phyloP scores from a whole-genome alignment of 2,113 vertebrate species.

The Petromus typicus region DNA sequence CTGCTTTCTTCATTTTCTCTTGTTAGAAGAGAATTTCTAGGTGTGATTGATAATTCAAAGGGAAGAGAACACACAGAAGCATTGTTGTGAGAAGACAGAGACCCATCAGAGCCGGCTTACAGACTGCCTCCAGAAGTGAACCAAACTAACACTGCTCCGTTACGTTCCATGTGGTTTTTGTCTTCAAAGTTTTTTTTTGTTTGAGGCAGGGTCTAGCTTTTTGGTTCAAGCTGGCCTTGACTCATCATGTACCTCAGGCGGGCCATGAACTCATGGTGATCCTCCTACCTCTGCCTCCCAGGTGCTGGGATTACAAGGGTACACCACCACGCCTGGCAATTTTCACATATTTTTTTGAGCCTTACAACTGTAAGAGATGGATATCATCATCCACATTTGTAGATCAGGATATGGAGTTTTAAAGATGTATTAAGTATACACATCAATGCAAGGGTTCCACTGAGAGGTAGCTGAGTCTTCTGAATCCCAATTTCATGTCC shows the following conservation, averaged over 20 bases:
- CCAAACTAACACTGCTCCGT: neutral
- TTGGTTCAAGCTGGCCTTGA: too few species aligned
- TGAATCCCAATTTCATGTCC: neutral
- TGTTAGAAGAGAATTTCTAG: neutral
- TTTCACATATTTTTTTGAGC: neutral
- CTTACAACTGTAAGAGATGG: neutral
- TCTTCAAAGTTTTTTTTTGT: neutral
- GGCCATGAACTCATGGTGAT: too few species aligned
- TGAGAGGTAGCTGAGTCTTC: neutral
- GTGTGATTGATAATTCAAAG: neutral
- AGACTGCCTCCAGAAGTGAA: neutral
- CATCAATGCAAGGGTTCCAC: neutral
- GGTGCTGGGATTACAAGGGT: too few species aligned
- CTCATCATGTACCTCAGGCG: too few species aligned
- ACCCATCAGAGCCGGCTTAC: neutral
- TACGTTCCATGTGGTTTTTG: neutral
- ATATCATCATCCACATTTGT: neutral
- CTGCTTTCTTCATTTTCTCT: neutral
- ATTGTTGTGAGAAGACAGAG: neutral
- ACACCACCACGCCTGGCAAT: too few species aligned
- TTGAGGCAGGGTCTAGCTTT: too few species aligned
- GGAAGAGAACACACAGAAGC: neutral
- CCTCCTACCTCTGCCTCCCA: too few species aligned
- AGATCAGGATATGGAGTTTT: slow-evolving; percentile 2
- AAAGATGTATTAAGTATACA: neutral